These are phyloP conservation scores for Xanthorhoe spadicearia DNA, from an alignment of 2,888 invertebrate species.

Conservation along the genomic window DNA sequence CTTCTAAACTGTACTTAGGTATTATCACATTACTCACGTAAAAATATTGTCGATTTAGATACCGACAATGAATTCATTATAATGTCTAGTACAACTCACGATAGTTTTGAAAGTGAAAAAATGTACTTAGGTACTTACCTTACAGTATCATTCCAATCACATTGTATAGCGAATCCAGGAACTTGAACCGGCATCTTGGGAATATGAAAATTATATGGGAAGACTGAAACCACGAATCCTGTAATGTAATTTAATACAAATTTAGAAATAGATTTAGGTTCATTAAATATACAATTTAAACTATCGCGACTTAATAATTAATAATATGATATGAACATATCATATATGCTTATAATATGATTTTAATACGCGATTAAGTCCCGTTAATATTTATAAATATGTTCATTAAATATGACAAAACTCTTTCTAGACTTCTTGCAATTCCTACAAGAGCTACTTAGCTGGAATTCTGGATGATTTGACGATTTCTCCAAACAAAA, in stretches of 20 bases:
- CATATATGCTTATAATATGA: no score
- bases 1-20: no score
- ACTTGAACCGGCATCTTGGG: slow-evolving; percentile 55
- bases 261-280: neutral
- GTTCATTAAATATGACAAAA: neutral
- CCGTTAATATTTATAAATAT: no score
- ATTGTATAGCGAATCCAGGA: slow-evolving; percentile 79
- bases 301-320: no score
- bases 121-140: no score
- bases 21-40: no score
- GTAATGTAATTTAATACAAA: neutral
- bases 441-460: neutral
- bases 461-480: slow-evolving; percentile 33
- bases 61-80: no score
- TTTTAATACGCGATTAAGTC: no score
- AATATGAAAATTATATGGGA: neutral
- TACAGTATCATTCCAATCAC: slow-evolving; percentile 83
- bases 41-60: neutral
- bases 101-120: no score
- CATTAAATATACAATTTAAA: neutral
- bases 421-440: neutral
- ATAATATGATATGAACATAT: no score
- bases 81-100: no score
- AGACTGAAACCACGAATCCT: neutral
- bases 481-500: slow-evolving; percentile 40